Evolutionary conservation across 2,888 invertebrate species (phyloP).

Genomic region (Rhopalosiphum nymphaeae): DNA sequence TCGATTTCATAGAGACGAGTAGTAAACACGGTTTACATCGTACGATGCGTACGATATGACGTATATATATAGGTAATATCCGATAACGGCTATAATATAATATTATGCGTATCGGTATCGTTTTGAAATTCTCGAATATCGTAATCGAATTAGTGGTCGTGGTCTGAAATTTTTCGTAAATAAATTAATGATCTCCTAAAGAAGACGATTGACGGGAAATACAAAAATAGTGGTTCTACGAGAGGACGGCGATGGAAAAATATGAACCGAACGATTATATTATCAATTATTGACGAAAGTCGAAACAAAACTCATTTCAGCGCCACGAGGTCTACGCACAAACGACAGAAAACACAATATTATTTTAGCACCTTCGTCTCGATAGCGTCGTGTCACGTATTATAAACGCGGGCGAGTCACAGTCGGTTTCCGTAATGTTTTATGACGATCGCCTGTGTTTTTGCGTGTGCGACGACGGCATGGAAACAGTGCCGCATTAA

Average conservation of each 20-base stretch:
- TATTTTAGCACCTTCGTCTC: neutral
- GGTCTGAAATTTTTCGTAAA: neutral
- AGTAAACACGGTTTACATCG: neutral
- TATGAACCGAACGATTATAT: neutral
- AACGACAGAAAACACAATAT: neutral
- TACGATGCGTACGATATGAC: neutral
- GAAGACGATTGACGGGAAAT: neutral
- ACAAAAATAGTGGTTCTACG: neutral
- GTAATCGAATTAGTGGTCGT: neutral
- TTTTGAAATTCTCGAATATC: neutral
- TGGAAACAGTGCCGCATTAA: no score
- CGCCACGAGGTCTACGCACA: neutral
- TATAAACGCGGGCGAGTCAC: neutral
- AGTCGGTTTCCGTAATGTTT: neutral
- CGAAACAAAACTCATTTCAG: neutral
- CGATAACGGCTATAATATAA: no score
- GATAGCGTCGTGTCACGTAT: neutral
- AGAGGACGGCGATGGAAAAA: neutral
- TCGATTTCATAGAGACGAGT: neutral
- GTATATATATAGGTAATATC: no score
- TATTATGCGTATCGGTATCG: neutral
- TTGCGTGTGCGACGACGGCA: neutral
- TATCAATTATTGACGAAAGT: neutral
- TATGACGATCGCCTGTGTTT: neutral
- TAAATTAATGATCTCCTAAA: neutral